These are phyloP conservation scores for Pangasius larnaudii DNA, from an alignment of 2,797 vertebrate genomes.

Conservation along the genomic window DNA sequence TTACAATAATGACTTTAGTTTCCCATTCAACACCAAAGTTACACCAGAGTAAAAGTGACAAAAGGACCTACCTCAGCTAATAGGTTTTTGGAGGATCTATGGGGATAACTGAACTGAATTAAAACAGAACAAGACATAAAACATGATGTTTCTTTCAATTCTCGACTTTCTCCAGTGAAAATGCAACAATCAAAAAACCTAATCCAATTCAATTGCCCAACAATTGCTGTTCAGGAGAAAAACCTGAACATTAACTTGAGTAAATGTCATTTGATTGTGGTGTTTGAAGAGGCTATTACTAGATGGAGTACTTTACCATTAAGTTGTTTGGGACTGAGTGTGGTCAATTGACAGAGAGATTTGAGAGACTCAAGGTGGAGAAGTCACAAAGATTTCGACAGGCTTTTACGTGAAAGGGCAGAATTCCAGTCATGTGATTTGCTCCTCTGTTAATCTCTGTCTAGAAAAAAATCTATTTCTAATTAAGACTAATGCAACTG, in stretches of 20 bases:
- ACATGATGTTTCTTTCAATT: background rate
- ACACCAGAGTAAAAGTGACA: constrained; percentile 43
- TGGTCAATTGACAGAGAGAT: background rate
- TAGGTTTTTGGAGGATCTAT: background rate
- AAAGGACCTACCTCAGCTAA: constrained; percentile 30
- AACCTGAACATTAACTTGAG: background rate
- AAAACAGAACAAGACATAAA: constrained; percentile 4
- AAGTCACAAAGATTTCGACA: constrained; percentile 28
- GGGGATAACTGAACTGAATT: background rate
- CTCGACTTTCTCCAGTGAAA: background rate
- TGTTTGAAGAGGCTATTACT: constrained; percentile 27
- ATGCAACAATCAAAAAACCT: background rate
- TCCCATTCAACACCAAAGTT: constrained; percentile 33
- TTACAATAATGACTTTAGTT: constrained; percentile 22
- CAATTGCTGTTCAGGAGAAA: background rate
- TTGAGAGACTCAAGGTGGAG: constrained; percentile 25
- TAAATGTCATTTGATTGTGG: constrained; percentile 1
- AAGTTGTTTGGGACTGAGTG: background rate
- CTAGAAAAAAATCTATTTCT: constrained; percentile 65
- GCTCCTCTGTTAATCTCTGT: constrained; percentile 72
- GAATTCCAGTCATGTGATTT: constrained; percentile 49
- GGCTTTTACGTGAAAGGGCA: constrained; percentile 36
- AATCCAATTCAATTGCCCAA: constrained; percentile 4
- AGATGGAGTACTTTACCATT: background rate
- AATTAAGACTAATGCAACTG: constrained; percentile 77